A percentile compares a stretch with the other conserved stretches of the same genome.
These are phyloP conservation scores for Alethe diademata DNA, from an alignment of 2,113 vertebrate species.

Conservation along the genomic window DNA sequence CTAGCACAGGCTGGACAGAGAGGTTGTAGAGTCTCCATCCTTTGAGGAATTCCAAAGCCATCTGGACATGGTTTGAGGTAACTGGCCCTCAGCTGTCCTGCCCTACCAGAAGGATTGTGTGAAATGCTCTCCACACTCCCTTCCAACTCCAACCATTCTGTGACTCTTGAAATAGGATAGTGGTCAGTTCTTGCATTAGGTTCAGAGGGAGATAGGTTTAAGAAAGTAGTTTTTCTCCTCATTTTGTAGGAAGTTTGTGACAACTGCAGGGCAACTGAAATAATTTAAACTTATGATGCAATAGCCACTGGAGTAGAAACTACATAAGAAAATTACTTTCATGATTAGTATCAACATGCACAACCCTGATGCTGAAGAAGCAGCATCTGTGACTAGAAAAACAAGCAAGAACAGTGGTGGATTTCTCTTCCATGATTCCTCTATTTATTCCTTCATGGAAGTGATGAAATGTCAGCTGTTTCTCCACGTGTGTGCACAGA, in stretches of 20 bases:
- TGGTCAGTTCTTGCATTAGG: background rate
- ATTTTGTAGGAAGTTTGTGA: background rate
- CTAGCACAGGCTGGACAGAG: background rate
- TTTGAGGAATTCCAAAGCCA: background rate
- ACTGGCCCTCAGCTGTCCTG: background rate
- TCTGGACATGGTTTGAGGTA: background rate
- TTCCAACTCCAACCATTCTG: background rate
- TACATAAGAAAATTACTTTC: background rate
- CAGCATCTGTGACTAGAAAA: constrained; percentile 13
- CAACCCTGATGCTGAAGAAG: background rate
- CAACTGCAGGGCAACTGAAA: background rate
- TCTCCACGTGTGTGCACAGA: constrained; percentile 61
- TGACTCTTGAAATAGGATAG: background rate
- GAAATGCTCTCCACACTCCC: background rate
- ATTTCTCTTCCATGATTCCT: constrained; percentile 30
- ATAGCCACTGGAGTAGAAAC: background rate
- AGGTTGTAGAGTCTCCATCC: background rate
- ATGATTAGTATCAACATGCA: background rate
- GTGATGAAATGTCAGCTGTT: constrained; percentile 62
- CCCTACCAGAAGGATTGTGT: fast-evolving
- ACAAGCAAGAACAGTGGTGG: background rate
- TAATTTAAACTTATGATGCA: background rate
- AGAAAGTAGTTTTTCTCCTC: background rate
- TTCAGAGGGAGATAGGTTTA: background rate
- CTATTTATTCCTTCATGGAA: constrained; percentile 38